Conservation (phyloP, 1,140 invertebrate species). For the Coptotermes formosanus region DNA sequence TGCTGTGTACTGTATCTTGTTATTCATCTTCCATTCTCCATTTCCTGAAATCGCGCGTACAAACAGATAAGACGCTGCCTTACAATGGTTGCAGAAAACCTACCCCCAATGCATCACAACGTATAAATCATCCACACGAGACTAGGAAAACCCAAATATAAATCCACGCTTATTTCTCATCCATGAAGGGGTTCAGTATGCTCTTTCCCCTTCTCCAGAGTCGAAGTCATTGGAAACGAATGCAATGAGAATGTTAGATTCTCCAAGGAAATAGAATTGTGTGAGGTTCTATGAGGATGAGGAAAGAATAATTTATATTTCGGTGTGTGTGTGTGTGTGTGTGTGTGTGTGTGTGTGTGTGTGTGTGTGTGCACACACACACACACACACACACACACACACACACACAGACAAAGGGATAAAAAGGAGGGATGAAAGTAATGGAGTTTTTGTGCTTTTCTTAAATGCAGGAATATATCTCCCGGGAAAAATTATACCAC, state of each 20-base stretch:
- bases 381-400: too few relatives aligned
- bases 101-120: not conserved
- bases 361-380: too few relatives aligned
- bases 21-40: not conserved
- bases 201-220: not conserved
- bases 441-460: not conserved
- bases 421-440: not conserved
- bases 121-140: not conserved
- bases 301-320: not conserved
- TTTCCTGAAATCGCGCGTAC: not conserved
- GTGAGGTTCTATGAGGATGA: not conserved
- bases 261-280: conserved; percentile 4
- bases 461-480: conserved; percentile 1
- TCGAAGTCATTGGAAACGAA: not conserved
- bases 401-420: not conserved
- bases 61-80: not conserved
- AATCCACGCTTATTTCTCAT: not conserved
- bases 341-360: too few relatives aligned
- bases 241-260: not conserved
- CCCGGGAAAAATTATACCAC: not conserved
- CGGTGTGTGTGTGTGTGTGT: not conserved
- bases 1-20: not conserved
- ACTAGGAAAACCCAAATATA: not conserved
- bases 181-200: not conserved
- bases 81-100: not conserved